Base-by-base conservation (phyloP, 2,797 vertebrate species). In the Orestias chungarensis region DNA sequence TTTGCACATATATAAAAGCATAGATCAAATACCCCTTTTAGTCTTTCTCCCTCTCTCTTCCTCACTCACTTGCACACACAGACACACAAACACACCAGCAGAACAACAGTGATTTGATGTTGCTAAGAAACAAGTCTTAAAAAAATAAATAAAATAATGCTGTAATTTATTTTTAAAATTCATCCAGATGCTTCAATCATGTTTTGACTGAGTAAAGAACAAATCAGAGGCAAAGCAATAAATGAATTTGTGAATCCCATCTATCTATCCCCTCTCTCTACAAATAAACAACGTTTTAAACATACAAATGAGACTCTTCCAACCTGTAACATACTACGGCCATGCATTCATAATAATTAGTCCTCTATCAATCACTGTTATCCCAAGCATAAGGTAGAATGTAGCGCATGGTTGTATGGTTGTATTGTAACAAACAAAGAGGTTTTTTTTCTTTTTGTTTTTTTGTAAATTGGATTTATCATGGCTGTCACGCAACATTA, bases 41-140 rank as follows among this genome's bases (percentile, higher is more conserved):
- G 80, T 31, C 27, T 44, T 27, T 31, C 18, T 47, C 23, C 33
- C 10, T 33, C 27, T 44, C 25, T 44, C 76, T 71, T 66, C 59
- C 54, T 62, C 23, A 71, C 47, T 59, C 69, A 71, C 57, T 70
- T 33, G 44, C 59, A 49, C 70, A 49, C 71, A 44, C 73, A 74
- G 35, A n/a, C 57, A 74, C 3, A 46, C 49, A 68, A n/a, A 61
- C 74, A 81, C 35, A 17, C 57, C 61, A 76, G 62, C 76, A 59
- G 86, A 93, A 89, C 82, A 89, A 93, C 86, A 86, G 79, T 82
- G 87, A 87, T 90, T 89, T 88, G 79, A 93, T 88, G 94, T 95
- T 95, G 94, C 94, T 95, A 95, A 93, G 94, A 86, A 93, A 95
- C 94, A 91, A 68, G 66, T 54, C 35, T 42, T 42, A 40, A 40